Base-by-base conservation (phyloP, 2,888 invertebrate species). In the Junonia oenone region DNA sequence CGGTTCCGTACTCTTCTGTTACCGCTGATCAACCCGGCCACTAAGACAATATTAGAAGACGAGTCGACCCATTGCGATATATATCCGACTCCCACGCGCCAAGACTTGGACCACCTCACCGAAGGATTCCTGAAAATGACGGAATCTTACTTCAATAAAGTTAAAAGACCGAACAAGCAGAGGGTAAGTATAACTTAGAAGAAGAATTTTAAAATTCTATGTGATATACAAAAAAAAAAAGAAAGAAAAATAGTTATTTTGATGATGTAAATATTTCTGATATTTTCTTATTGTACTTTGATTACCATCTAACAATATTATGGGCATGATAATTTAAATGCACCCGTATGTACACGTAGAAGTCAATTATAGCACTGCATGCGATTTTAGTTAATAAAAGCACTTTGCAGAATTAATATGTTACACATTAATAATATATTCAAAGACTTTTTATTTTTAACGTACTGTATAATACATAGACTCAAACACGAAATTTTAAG, bases 1-100 rank as follows among this genome's bases (percentile, higher is more conserved):
- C 93, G 98, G 58, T 97, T 97, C 76, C 93, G 98, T 45, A 95
- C 98, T 64, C 95, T 97, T 63, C 87, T 99, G 1, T 78, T 99
- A 51, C 98, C 98, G 0, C 90, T 95, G 50, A 94, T 94, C 71
- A 96, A 95, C 75, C 91, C 94, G 11, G 95, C 95, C 0, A 95
- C 95, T 0, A 94, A 95, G 75, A 93, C 93, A 72, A 96, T 97
- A 53, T 85, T 95, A 8, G 96, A 96, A 54, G 93, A 93, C 35
- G 93, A 92, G 14, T 83, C 92, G 0, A 88, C 92, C 0, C 93
- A 94, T 72, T 98, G 97, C 78, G 97, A 98, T 80, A 94, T 98
- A 54, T 98, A 97, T 74, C 91, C 93, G n/a, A 91, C 92, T 0
- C 92, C 93, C 1, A 92, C 92, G 0, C 67, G 84, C 2, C 91